Evolutionary conservation across 2,888 invertebrate genomes (phyloP), one percentile per base, ranked within the genome.

Genomic region (Cheilosia variabilis): DNA sequence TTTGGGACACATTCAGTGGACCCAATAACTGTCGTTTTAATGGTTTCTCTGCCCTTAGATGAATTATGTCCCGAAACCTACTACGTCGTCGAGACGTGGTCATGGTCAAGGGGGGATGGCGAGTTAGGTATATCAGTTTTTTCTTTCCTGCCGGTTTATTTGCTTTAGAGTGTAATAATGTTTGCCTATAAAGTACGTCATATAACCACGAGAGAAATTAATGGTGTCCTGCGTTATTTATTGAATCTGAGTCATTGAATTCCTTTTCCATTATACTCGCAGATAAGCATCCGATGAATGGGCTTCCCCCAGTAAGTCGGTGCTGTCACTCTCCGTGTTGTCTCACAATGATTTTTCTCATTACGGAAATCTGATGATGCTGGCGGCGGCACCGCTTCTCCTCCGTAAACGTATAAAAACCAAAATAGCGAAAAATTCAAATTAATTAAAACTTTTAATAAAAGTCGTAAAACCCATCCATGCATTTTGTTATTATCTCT

Each of bases 391-490:
- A 37, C 37, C 13, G 37, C 13, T 13, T 4, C 37, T 10, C 37
- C 4, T 13, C 13, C 4, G 37, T 13, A 10, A 13, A 13, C 37
- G 37, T 37, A 68, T 57, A 50, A 76, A 65, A 53, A 55, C 58
- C 60, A 71, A 47, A 52, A 55, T 53, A 55, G 55, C 53, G 53
- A 62, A 75, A 86, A 86, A 80, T 69, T 72, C 45, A 68, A 77
- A 86, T 86, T 86, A 86, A 86, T 86, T 86, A 76, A 86, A 86
- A 86, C 71, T 86, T 86, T 86, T 86, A 68, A 76, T 86, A 86
- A 76, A 86, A 76, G 76, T 72, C 86, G 72, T 86, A 76, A 86
- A 86, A 86, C 72, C 86, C 81, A 81, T 80, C 76, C 86, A 77
- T 86, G 81, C 76, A 80, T 71, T 76, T 76, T 86, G 86, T 77